Evolutionary conservation across 2,888 invertebrate genomes (phyloP), one percentile per base, ranked within the genome.

Genomic region (Incurvaria masculella): DNA sequence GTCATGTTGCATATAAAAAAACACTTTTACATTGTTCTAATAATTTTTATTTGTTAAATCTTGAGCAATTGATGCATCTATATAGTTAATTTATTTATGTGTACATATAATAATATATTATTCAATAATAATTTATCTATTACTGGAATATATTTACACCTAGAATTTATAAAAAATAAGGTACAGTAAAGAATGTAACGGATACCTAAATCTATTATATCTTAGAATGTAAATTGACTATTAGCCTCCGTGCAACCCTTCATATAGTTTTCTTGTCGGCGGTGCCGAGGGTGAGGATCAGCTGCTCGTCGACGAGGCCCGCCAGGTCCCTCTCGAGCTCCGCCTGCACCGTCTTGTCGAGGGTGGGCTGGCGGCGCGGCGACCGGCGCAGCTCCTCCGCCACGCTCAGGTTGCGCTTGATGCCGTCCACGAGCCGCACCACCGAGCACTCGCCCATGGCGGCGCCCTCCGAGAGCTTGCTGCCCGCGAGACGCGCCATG

Each of bases 401-500:
- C 33, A 76, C 52, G 52, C 74, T 75, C 40, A 76, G 65, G 52
- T 76, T 76, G 43, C 69, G 57, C 52, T 75, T 75, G 59, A 78
- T 73, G 53, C 78, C 78, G 60, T 76, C 76, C 39, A 79, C 74
- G 26, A 79, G 64, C 38, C 63, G 64, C 44, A 78, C 75, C 21
- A 78, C 72, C 40, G 78, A 78, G 63, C 75, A 69, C 55, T 79
- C 79, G 4, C 76, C 79, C 69, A 75, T 74, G 45, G 75, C 74
- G 40, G 78, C 78, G 48, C 78, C 78, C 51, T 78, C 78, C 53
- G 73, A 74, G 18, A 79, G 61, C 54, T 74, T 78, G 54, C 66
- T 60, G 51, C 78, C 78, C 19, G 76, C 76, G 23, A 74, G 65
- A 56, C 66, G 68, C 47, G 72, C 78, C 50, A 74, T 60, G 11